Conservation (phyloP, 2,113 vertebrate species). For the Thymallus thymallus region DNA sequence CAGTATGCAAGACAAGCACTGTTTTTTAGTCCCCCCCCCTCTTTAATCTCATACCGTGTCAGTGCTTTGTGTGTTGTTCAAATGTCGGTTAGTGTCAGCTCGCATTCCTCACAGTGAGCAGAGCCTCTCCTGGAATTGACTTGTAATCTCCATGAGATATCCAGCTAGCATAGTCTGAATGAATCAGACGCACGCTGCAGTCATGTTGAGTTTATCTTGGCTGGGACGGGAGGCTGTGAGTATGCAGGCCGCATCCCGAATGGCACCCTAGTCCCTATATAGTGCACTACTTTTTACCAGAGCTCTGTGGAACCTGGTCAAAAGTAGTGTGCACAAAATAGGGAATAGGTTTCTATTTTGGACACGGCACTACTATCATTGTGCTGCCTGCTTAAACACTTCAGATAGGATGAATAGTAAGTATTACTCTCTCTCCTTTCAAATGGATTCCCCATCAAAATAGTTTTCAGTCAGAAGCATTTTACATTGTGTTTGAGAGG, state of each 20-base stretch:
- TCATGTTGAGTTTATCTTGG: neutral
- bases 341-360: too few species aligned
- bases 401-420: neutral
- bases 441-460: neutral
- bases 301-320: too few species aligned
- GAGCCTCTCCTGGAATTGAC: slow-evolving; percentile 14
- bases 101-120: neutral
- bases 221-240: neutral
- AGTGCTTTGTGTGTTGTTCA: neutral
- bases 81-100: slow-evolving; percentile 1
- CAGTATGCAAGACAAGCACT: slow-evolving; percentile 5
- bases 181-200: neutral
- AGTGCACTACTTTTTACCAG: too few species aligned
- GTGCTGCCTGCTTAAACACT: neutral
- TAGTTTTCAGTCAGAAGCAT: neutral
- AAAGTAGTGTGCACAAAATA: too few species aligned
- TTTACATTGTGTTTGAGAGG: neutral
- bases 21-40: slow-evolving; percentile 15
- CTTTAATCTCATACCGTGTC: neutral
- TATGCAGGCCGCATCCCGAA: too few species aligned
- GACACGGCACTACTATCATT: neutral
- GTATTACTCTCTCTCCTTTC: neutral
- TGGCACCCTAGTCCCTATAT: too few species aligned
- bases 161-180: neutral
- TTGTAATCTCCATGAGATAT: slow-evolving; percentile 13